Evolutionary conservation across 2,113 vertebrate species (phyloP).

Genomic region (Otis tarda): DNA sequence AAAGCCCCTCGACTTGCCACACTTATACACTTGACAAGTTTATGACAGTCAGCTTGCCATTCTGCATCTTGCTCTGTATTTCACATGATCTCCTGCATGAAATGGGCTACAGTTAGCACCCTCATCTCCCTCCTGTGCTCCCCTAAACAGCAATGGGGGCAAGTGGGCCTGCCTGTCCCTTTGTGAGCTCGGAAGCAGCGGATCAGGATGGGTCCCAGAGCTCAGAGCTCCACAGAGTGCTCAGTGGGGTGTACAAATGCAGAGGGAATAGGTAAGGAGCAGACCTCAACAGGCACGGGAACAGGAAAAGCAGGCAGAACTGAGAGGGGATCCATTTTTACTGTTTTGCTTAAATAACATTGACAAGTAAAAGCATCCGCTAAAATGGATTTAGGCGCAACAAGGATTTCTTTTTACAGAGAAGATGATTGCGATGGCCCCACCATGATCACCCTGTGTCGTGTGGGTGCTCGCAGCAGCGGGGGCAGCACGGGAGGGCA

Average conservation of each 20-base stretch:
- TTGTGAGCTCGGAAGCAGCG: not conserved
- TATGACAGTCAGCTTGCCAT: not conserved
- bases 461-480: rapidly evolving
- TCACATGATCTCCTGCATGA: not conserved
- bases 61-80: not conserved
- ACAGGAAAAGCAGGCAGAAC: not conserved
- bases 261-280: not conserved
- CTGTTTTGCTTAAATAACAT: not conserved
- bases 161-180: not conserved
- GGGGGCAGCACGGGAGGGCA: not conserved
- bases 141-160: not conserved
- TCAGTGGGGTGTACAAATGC: rapidly evolving
- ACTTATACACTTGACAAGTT: not conserved
- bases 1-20: not conserved
- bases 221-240: not conserved
- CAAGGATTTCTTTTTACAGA: rapidly evolving
- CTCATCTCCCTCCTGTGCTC: not conserved
- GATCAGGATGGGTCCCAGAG: not conserved
- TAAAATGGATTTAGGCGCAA: rapidly evolving
- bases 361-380: not conserved
- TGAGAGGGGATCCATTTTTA: not conserved
- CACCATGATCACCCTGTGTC: too few species aligned
- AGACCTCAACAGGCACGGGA: rapidly evolving
- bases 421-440: not conserved
- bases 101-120: not conserved